phyloP scores from a whole-genome alignment of 1,140 invertebrate genomes.

The Calliopsis andreniformis region DNA sequence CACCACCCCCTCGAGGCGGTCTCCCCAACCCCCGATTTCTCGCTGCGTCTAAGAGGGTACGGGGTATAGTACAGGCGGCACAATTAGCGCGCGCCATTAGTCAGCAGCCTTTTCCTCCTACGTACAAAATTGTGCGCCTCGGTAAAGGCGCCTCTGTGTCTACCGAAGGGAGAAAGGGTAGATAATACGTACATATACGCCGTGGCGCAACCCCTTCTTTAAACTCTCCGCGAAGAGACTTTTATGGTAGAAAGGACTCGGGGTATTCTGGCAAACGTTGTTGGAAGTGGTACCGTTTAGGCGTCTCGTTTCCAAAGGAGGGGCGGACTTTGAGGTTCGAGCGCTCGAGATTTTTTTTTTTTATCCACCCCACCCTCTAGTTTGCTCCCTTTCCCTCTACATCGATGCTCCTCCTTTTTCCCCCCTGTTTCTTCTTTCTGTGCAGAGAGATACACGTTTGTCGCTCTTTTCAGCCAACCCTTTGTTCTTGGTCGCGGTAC shows the following conservation, averaged over 20 bases:
- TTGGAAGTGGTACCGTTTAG: slow-evolving; percentile 28
- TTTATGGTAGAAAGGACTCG: slow-evolving; percentile 40
- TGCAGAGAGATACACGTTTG: slow-evolving; percentile 18
- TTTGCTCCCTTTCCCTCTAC: not conserved
- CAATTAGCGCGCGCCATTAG: slow-evolving; percentile 74
- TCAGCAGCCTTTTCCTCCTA: slow-evolving; percentile 66
- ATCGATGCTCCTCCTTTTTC: not conserved
- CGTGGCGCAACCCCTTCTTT: slow-evolving; percentile 40
- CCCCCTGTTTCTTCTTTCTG: not conserved
- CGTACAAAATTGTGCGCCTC: slow-evolving; percentile 60
- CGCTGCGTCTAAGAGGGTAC: slow-evolving; percentile 39
- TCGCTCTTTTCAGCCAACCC: slow-evolving; percentile 12
- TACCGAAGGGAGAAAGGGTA: slow-evolving; percentile 51
- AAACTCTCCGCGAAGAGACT: slow-evolving; percentile 34
- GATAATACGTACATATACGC: slow-evolving; percentile 46
- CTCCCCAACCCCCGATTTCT: slow-evolving; percentile 17
- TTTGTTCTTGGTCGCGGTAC: slow-evolving; percentile 5
- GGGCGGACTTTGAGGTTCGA: slow-evolving; percentile 29
- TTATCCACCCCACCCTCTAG: not conserved
- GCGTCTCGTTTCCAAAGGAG: slow-evolving; percentile 18
- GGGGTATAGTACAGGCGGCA: slow-evolving; percentile 50
- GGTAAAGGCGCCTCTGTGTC: slow-evolving; percentile 62
- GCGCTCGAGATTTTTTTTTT: slow-evolving; percentile 22
- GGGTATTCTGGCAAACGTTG: slow-evolving; percentile 57
- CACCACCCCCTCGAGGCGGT: not conserved